Conservation (phyloP, 53 echinoderm and acorn worm species). For the Luidia sarsii region DNA sequence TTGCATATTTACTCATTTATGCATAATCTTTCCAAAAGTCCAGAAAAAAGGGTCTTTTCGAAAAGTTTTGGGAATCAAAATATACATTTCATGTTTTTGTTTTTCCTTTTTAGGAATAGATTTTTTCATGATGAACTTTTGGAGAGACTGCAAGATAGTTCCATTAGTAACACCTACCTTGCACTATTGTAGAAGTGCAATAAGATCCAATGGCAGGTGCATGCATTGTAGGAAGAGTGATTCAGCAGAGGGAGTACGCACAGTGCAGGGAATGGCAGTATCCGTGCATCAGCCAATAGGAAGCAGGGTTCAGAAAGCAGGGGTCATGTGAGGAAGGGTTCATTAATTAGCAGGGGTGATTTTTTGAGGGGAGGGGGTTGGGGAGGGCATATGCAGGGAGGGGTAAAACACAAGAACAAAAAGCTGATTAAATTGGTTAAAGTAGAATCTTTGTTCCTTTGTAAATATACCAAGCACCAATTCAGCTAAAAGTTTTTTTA, state of each 20-base stretch:
- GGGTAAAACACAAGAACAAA: constrained; percentile 19
- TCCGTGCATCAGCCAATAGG: constrained; percentile 57
- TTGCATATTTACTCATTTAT: constrained; percentile 11
- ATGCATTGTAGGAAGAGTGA: constrained; percentile 38
- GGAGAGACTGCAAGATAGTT: neutral
- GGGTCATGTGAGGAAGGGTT: constrained; percentile 27
- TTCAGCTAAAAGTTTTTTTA: too few species aligned
- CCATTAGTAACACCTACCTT: constrained; percentile 62
- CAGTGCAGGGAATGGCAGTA: constrained; percentile 59
- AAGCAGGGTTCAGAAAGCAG: constrained; percentile 30
- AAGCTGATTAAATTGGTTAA: too few species aligned
- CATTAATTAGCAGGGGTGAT: constrained; percentile 47
- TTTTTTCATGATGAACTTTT: constrained; percentile 15
- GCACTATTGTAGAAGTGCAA: constrained; percentile 55
- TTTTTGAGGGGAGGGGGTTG: too few species aligned
- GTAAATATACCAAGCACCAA: too few species aligned
- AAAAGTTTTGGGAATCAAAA: neutral
- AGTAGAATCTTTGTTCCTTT: too few species aligned
- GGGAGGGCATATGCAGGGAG: neutral
- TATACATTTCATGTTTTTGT: neutral
- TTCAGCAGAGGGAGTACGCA: constrained; percentile 55
- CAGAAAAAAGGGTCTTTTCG: neutral
- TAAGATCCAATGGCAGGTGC: constrained; percentile 42
- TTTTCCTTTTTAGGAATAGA: neutral
- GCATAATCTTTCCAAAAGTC: constrained; percentile 9